A percentile compares a stretch with the other conserved stretches of the same genome.
These are phyloP conservation scores for Lontra canadensis DNA, from an alignment of 2,113 vertebrate species.

Conservation along the genomic window DNA sequence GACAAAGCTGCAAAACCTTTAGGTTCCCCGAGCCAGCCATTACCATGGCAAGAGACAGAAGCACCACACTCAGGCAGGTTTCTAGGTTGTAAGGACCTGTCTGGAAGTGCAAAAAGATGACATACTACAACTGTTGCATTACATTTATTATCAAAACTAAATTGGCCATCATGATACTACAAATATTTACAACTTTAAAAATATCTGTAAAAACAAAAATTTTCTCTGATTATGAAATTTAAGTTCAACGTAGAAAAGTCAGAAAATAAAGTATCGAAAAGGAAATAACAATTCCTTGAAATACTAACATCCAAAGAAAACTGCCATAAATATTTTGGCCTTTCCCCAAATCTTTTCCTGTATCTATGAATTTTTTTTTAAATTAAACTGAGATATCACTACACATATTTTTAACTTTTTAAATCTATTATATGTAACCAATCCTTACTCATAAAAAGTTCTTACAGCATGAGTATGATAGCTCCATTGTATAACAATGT, in stretches of 20 bases:
- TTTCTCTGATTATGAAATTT: constrained; percentile 1
- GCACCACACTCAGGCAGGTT: constrained; percentile 94
- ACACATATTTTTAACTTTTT: constrained; percentile 1
- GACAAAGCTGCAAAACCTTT: constrained; percentile 95
- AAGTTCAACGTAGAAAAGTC: neutral
- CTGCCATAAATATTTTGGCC: neutral
- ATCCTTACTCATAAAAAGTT: neutral
- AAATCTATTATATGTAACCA: neutral
- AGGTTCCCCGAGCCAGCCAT: constrained; percentile 97
- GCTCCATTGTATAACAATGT: neutral
- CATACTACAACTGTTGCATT: neutral
- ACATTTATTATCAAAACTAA: neutral
- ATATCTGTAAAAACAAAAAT: neutral
- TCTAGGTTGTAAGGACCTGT: constrained; percentile 96
- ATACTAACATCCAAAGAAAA: neutral
- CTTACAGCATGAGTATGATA: neutral
- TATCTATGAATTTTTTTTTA: neutral
- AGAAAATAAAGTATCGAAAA: neutral
- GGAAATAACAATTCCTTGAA: neutral
- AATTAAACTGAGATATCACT: neutral
- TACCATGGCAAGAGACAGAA: constrained; percentile 96
- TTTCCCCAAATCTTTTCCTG: neutral
- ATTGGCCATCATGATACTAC: neutral
- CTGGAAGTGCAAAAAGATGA: constrained; percentile 75
- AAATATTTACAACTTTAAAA: neutral